Evolutionary conservation across 1,140 invertebrate species (phyloP).

Genomic region (Leguminivora glycinivorella): DNA sequence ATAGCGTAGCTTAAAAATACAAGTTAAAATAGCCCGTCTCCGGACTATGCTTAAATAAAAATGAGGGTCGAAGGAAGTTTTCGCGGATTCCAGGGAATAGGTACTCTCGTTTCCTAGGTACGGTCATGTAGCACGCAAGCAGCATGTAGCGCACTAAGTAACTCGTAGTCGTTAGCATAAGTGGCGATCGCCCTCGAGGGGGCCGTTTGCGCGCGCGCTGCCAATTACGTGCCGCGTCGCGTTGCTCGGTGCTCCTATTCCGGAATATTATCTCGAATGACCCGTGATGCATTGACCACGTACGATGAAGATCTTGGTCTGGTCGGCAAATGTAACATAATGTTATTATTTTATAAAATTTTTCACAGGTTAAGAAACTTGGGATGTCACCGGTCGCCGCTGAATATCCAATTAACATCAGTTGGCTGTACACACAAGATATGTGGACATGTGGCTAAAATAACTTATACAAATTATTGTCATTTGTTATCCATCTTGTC

Average conservation of each 20-base stretch:
- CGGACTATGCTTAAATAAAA: too few relatives aligned
- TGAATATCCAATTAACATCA: too few relatives aligned
- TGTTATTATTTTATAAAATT: too few relatives aligned
- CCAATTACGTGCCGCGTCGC: constrained; percentile 27
- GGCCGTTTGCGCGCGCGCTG: constrained; percentile 41
- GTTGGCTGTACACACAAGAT: too few relatives aligned
- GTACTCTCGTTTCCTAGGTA: constrained; percentile 16
- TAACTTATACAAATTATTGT: too few relatives aligned
- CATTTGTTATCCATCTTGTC: too few relatives aligned
- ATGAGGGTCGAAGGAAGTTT: neutral
- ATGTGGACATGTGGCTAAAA: too few relatives aligned
- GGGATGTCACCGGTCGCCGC: too few relatives aligned
- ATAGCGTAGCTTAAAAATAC: too few relatives aligned
- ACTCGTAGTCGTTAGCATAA: constrained; percentile 47
- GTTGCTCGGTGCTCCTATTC: constrained; percentile 24
- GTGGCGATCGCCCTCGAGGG: constrained; percentile 45
- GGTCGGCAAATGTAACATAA: too few relatives aligned
- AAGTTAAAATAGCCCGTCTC: too few relatives aligned
- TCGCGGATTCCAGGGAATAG: neutral
- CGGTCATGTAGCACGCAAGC: constrained; percentile 9
- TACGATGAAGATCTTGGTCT: neutral
- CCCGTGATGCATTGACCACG: constrained; percentile 2
- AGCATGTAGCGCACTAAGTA: constrained; percentile 29
- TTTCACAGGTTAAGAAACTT: too few relatives aligned
- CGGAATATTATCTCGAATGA: constrained; percentile 5